Base-by-base conservation (phyloP, 2,888 invertebrate genomes). In the Mellilla xanthometata region DNA sequence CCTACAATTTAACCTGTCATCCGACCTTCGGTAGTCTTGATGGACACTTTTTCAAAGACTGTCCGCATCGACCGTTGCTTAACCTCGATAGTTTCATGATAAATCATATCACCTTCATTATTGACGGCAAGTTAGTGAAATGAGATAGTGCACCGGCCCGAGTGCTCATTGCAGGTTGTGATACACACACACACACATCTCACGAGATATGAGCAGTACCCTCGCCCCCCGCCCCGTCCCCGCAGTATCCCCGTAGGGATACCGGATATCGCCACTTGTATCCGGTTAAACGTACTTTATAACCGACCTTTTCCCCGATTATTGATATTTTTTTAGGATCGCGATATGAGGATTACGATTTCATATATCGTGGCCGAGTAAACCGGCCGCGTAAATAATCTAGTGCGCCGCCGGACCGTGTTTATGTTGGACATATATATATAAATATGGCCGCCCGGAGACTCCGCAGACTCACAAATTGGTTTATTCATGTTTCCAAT, bases 191-290 rank as follows among this genome's bases (percentile, higher is more conserved):
- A n/a, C n/a, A n/a, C n/a, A n/a, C n/a, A n/a, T n/a, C n/a, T n/a
- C n/a, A n/a, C n/a, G n/a, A n/a, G n/a, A n/a, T n/a, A n/a, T n/a
- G n/a, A n/a, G n/a, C n/a, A n/a, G n/a, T n/a, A n/a, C n/a, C n/a
- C n/a, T n/a, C n/a, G n/a, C n/a, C n/a, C n/a, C n/a, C n/a, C 63
- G 65, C 67, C 65, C 61, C 65, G 75, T 76, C 73, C 75, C 74
- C 68, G 71, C 68, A 8, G 15, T 67, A 73, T 64, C 65, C 76
- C 68, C 76, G 39, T 47, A 54, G 71, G 79, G 67, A 62, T 60
- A 59, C 47, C 46, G 59, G 60, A 62, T 64, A 62, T 59, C 61
- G 52, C 65, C 66, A 56, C 63, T 69, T 70, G 68, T 68, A 65
- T 64, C 64, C 67, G 60, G 59, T 59, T 64, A 56, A 58, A 58